Evolutionary conservation across 2,797 vertebrate genomes (phyloP).

Genomic region (Rallus crepitans): DNA sequence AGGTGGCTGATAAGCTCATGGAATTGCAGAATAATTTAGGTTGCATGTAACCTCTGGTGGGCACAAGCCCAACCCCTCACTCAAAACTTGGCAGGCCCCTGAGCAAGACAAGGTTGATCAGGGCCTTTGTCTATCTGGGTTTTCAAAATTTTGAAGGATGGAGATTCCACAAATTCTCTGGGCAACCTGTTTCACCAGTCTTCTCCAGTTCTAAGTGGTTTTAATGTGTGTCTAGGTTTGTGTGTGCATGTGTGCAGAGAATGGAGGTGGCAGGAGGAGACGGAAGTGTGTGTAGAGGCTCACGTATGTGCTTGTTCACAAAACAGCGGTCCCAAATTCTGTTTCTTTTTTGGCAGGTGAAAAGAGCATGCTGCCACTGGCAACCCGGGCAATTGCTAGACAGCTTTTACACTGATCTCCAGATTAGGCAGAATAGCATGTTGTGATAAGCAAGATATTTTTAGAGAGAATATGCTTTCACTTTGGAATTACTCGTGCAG

Average conservation of each 20-base stretch:
- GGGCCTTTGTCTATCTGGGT: neutral
- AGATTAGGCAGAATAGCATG: neutral
- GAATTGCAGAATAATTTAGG: neutral
- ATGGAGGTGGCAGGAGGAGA: neutral
- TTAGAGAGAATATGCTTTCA: neutral
- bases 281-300: accelerated
- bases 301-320: neutral
- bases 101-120: neutral
- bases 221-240: neutral
- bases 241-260: neutral
- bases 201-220: neutral
- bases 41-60: neutral
- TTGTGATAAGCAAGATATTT: neutral
- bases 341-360: neutral
- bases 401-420: neutral
- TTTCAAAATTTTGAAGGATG: neutral
- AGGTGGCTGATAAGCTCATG: neutral
- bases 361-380: neutral
- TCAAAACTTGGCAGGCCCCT: neutral
- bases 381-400: neutral
- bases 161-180: neutral
- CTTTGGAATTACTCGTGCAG: conserved; percentile 19
- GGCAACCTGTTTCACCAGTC: neutral
- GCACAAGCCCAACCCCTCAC: neutral
- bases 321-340: neutral